A percentile compares a stretch with the other conserved stretches of the same genome.
Conservation (phyloP, 1,140 invertebrate genomes). For the Heliothis subflexa region DNA sequence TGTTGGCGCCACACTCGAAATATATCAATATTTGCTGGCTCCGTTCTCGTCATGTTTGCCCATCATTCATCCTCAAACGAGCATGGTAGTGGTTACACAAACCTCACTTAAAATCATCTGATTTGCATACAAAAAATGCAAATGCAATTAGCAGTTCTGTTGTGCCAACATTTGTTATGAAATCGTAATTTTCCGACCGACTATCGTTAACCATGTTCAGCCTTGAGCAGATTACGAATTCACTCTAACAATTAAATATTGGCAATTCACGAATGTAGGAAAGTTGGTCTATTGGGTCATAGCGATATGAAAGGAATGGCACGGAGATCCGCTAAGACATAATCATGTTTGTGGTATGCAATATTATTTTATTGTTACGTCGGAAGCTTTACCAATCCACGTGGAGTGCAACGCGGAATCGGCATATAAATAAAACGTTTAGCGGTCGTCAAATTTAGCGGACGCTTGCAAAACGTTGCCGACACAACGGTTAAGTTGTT, state of each 20-base stretch:
- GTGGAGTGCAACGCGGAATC: slow-evolving; percentile 54
- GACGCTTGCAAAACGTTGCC: slow-evolving; percentile 57
- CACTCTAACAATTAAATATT: slow-evolving; percentile 31
- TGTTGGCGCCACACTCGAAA: slow-evolving; percentile 20
- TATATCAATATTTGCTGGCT: slow-evolving; percentile 38
- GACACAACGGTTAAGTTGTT: slow-evolving; percentile 59
- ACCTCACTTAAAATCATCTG: slow-evolving; percentile 7
- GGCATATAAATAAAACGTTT: slow-evolving; percentile 53
- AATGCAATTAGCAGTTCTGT: slow-evolving; percentile 26
- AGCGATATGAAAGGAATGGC: slow-evolving; percentile 16
- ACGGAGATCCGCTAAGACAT: slow-evolving; percentile 6
- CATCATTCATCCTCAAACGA: slow-evolving; percentile 27
- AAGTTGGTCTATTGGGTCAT: slow-evolving; percentile 24
- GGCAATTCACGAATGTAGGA: background rate
- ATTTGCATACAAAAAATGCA: slow-evolving; percentile 36
- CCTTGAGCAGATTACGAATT: slow-evolving; percentile 40
- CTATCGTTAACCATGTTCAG: slow-evolving; percentile 28
- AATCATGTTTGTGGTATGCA: background rate
- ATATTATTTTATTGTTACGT: slow-evolving; percentile 25
- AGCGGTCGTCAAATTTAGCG: slow-evolving; percentile 63
- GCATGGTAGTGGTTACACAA: slow-evolving; percentile 27
- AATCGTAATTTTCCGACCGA: slow-evolving; percentile 18
- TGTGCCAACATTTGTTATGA: slow-evolving; percentile 24
- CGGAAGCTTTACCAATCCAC: slow-evolving; percentile 20
- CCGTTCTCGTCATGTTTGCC: slow-evolving; percentile 9